Conservation (phyloP, 2,113 vertebrate genomes). For the Tiliqua scincoides region DNA sequence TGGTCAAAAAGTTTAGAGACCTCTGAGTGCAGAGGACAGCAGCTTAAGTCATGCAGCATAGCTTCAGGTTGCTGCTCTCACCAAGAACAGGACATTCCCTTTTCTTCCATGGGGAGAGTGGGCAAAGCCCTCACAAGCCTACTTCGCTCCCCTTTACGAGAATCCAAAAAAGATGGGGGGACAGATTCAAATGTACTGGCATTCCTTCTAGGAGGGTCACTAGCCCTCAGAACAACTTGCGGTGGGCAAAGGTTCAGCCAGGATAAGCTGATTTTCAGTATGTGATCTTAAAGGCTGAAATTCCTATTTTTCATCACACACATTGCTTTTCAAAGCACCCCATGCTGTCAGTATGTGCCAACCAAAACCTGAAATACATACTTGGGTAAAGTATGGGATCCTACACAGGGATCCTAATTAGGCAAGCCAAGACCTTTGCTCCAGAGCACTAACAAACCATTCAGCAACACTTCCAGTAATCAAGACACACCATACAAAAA, state of each 20-base stretch:
- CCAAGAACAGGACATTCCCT: neutral
- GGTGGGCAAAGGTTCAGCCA: neutral
- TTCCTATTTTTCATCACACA: neutral
- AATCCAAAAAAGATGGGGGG: neutral
- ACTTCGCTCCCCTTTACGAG: neutral
- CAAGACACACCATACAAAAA: constrained; percentile 6
- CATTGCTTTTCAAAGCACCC: neutral
- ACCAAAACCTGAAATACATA: neutral
- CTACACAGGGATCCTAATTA: neutral
- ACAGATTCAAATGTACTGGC: too few species aligned
- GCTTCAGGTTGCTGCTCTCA: neutral
- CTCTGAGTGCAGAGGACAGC: too few species aligned
- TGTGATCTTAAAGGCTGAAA: neutral
- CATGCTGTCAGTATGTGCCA: neutral
- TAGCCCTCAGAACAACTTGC: neutral
- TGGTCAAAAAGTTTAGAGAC: too few species aligned
- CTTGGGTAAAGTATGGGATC: too few species aligned
- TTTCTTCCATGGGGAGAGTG: neutral
- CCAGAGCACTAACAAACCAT: neutral
- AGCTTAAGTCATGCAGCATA: too few species aligned
- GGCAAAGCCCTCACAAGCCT: neutral
- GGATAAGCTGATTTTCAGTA: neutral
- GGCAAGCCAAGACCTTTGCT: neutral
- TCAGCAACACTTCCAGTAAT: neutral
- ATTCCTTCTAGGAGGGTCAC: neutral